Evolutionary conservation across 1,140 invertebrate species (phyloP).

Genomic region (Teleogryllus occipitalis): DNA sequence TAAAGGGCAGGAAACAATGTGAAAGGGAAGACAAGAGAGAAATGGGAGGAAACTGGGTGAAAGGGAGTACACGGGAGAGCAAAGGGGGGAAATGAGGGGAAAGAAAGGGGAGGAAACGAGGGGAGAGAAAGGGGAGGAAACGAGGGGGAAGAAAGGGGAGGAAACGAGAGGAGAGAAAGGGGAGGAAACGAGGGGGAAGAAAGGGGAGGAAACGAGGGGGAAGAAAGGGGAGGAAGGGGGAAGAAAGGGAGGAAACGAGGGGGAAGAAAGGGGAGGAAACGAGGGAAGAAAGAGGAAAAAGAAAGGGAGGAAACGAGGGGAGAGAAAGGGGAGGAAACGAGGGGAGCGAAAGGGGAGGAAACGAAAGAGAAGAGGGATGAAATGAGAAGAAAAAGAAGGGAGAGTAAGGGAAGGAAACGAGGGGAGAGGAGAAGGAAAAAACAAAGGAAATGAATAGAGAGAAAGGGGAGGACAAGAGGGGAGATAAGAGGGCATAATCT

Average conservation of each 20-base stretch:
- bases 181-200: not conserved
- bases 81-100: not conserved
- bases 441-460: not conserved
- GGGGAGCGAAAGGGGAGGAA: not conserved
- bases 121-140: not conserved
- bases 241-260: not conserved
- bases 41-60: not conserved
- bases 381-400: not conserved
- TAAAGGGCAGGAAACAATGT: not conserved
- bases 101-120: not conserved
- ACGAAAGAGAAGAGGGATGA: not conserved
- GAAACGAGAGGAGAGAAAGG: not conserved
- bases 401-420: not conserved
- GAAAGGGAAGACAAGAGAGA: not conserved
- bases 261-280: not conserved
- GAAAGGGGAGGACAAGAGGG: not conserved
- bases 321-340: not conserved
- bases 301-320: not conserved
- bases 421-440: not conserved
- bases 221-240: not conserved
- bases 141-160: not conserved
- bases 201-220: not conserved
- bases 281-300: not conserved
- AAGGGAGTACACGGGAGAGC: not conserved
- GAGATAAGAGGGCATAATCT: too few species aligned